Percentiles rank a stretch among this genome's conserved stretches.
These are phyloP conservation scores for Palythoa grandis DNA, from an alignment of 92 coral and sea anemone species.

Conservation along the genomic window DNA sequence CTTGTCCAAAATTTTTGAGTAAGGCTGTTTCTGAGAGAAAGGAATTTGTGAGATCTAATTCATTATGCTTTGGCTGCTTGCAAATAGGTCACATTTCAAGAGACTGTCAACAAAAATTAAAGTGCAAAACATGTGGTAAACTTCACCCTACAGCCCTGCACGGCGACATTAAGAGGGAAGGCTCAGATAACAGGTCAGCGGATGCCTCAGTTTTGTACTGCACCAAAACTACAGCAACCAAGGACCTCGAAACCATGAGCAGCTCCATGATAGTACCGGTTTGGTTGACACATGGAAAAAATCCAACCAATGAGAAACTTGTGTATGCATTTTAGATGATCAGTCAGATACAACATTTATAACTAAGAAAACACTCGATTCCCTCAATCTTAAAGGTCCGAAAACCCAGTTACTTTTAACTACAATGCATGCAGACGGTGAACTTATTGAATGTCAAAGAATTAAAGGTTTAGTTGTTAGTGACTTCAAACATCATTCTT, in stretches of 20 bases:
- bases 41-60: slow-evolving; percentile 47
- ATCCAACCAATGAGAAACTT: slow-evolving; percentile 41
- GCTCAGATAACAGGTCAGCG: not conserved
- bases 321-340: slow-evolving; percentile 72
- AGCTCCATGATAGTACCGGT: slow-evolving; percentile 69
- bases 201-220: not conserved
- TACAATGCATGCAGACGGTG: slow-evolving; percentile 57
- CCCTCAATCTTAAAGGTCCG: slow-evolving; percentile 57
- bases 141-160: slow-evolving; percentile 65
- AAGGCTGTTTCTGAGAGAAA: slow-evolving; percentile 60
- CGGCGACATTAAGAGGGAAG: slow-evolving; percentile 51
- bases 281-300: slow-evolving; percentile 45
- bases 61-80: slow-evolving; percentile 69
- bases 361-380: slow-evolving; percentile 16
- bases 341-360: slow-evolving; percentile 59
- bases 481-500: slow-evolving; percentile 34
- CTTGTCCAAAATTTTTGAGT: slow-evolving; percentile 57
- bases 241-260: slow-evolving; percentile 15
- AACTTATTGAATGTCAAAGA: slow-evolving; percentile 48
- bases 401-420: slow-evolving; percentile 49
- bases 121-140: slow-evolving; percentile 52
- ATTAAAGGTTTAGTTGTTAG: slow-evolving; percentile 55
- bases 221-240: slow-evolving; percentile 38
- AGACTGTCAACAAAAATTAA: slow-evolving; percentile 54
- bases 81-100: slow-evolving; percentile 62